Evolutionary conservation across 2,797 vertebrate genomes (phyloP), one percentile per base, ranked within the genome.

Genomic region (Echeneis naucrates): DNA sequence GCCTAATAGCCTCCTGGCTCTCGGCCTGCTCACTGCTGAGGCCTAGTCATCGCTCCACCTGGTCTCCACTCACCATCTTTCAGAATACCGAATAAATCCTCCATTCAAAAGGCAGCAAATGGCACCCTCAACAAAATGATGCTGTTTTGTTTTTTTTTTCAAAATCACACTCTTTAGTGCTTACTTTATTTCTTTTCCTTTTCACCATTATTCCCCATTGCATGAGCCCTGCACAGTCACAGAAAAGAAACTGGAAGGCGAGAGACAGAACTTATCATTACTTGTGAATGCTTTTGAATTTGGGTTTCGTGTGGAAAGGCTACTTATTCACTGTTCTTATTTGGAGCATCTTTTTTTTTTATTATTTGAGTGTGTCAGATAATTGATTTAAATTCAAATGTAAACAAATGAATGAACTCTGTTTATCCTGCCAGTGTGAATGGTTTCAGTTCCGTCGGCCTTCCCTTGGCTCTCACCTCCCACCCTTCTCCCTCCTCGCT

Each of bases 41-140:
- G 44, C 67, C 73, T 32, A 33, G 72, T 84, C 76, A 69, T 75
- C 37, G 45, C 70, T 82, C 87, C 72, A 88, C 85, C 88, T 87
- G 79, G 75, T 81, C 72, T 82, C 68, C 72, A 63, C 80, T 88
- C 81, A 50, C 62, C 65, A 69, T 73, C 61, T 70, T 80, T 54
- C 66, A 82, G 52, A 86, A 87, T 68, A 75, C 66, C 82, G 54
- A 86, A 87, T 66, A 75, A 71, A 58, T 80, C 42, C 44, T 68
- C 75, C 57, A 53, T 82, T 84, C 56, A 83, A 85, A 80, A 81
- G 51, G 67, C 72, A 62, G 71, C 53, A 75, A 87, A 83, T 82
- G 61, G 55, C 71, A 61, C 32, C 70, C 71, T 45, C 32, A 21
- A 26, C 55, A 76, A 76, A 82, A 74, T 60, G 2, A 60, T 64